These are phyloP conservation scores for Manis pentadactyla DNA, from an alignment of 2,797 vertebrate species.

Conservation along the genomic window DNA sequence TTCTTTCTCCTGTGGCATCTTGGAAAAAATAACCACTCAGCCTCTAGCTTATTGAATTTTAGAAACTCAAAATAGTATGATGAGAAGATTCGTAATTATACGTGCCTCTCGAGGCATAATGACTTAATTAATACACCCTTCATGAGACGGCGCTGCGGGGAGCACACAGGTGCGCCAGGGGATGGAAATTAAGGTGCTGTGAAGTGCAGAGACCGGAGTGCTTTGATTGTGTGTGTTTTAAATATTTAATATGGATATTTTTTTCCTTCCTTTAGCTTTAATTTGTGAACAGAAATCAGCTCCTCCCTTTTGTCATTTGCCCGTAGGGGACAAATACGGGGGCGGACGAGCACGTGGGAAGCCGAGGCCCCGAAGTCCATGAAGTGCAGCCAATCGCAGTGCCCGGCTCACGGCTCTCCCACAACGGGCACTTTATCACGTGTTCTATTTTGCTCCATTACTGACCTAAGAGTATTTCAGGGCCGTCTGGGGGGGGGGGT, in stretches of 20 bases:
- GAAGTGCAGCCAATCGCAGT: background rate
- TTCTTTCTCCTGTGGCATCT: background rate
- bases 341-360: constrained; percentile 32
- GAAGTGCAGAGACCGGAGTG: constrained; percentile 38
- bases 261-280: background rate
- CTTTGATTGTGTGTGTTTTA: constrained; percentile 71
- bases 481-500: constrained; percentile 41
- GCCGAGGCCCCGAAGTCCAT: constrained; percentile 23
- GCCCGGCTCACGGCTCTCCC: constrained; percentile 52
- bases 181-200: constrained; percentile 64
- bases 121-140: constrained; percentile 79
- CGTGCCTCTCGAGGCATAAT: constrained; percentile 70
- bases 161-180: constrained; percentile 55
- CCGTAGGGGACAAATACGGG: constrained; percentile 25
- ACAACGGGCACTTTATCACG: background rate
- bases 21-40: background rate
- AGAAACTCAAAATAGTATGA: constrained; percentile 71
- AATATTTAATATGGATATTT: constrained; percentile 63
- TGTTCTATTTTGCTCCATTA: constrained; percentile 58
- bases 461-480: constrained; percentile 41
- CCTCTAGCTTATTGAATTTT: constrained; percentile 65
- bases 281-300: background rate
- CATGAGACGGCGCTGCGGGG: constrained; percentile 50
- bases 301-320: constrained; percentile 39
- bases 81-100: constrained; percentile 63